Conservation (phyloP, 2,797 vertebrate genomes). For the Spea hammondii region DNA sequence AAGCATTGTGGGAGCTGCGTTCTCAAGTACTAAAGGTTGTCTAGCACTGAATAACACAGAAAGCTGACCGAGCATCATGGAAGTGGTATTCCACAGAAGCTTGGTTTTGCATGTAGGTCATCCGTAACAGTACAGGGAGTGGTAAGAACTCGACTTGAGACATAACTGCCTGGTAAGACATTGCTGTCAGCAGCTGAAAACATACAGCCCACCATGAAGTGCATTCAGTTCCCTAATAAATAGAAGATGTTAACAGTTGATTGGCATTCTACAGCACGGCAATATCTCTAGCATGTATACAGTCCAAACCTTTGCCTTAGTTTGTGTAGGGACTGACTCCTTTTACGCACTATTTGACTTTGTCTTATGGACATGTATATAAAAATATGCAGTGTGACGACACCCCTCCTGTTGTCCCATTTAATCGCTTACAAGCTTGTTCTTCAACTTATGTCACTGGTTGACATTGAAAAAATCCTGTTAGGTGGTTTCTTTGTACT, state of each 20-base stretch:
- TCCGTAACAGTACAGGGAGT: neutral
- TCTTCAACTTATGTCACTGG: conserved; percentile 43
- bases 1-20: too few species aligned
- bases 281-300: neutral
- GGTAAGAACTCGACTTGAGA: neutral
- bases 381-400: conserved; percentile 28
- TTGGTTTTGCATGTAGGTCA: too few species aligned
- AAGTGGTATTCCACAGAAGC: too few species aligned
- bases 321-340: conserved; percentile 4
- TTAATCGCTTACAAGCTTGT: conserved; percentile 37
- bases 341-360: conserved; percentile 24
- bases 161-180: too few species aligned
- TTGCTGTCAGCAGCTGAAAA: neutral
- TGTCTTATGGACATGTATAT: conserved; percentile 13
- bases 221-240: too few species aligned
- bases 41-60: too few species aligned
- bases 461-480: conserved; percentile 36
- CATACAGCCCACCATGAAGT: neutral
- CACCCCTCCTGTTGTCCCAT: conserved; percentile 27
- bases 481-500: conserved; percentile 46
- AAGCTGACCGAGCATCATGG: too few species aligned
- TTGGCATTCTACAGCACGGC: too few species aligned
- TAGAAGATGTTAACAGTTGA: too few species aligned
- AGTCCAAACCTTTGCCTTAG: conserved; percentile 30
- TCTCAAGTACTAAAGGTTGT: too few species aligned